Conservation (phyloP, 2,113 vertebrate species). For the Pteruthius melanotis region DNA sequence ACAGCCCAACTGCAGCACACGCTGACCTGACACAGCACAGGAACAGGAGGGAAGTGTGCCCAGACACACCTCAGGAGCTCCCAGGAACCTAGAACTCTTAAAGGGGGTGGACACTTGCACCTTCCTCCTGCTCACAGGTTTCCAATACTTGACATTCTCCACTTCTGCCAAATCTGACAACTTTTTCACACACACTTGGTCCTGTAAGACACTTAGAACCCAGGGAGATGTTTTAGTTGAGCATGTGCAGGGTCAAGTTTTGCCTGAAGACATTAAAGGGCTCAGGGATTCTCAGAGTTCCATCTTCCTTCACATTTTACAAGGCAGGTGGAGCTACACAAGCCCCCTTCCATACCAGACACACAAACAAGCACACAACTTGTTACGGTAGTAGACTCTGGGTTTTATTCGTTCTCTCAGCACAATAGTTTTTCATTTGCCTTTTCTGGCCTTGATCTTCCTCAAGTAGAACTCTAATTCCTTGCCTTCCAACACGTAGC, state of each 20-base stretch:
- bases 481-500: constrained; percentile 94
- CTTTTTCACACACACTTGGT: neutral
- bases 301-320: neutral
- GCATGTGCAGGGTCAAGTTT: neutral
- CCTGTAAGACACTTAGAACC: neutral
- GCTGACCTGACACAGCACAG: neutral
- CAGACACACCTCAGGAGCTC: neutral
- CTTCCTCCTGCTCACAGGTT: neutral
- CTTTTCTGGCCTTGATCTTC: constrained; percentile 99
- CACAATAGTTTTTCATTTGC: constrained; percentile 84
- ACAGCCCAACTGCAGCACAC: fast-evolving
- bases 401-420: constrained; percentile 68
- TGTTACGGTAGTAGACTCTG: neutral
- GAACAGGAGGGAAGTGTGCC: fast-evolving
- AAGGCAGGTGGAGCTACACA: neutral
- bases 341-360: neutral
- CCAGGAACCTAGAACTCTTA: neutral
- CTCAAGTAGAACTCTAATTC: constrained; percentile 97
- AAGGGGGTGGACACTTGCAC: fast-evolving
- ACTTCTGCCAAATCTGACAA: neutral
- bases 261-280: neutral
- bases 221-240: neutral
- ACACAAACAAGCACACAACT: neutral
- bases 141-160: neutral
- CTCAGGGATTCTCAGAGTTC: neutral